A percentile compares a stretch with the other conserved stretches of the same genome.
phyloP scores from a whole-genome alignment of 2,888 invertebrate genomes.

The Aporophyla lueneburgensis region DNA sequence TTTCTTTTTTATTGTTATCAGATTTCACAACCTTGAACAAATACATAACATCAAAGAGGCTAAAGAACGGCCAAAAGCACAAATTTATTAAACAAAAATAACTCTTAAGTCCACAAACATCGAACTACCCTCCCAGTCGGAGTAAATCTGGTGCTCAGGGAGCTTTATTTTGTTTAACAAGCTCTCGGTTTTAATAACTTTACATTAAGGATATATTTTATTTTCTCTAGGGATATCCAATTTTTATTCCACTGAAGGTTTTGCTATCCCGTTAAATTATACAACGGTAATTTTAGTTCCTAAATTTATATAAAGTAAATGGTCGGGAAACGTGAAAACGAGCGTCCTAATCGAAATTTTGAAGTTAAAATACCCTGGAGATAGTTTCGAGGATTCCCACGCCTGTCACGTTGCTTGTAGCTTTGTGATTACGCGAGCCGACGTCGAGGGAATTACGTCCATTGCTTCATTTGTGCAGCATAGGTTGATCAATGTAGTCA shows the following conservation, averaged over 20 bases:
- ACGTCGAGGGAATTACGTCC: slow-evolving; percentile 15
- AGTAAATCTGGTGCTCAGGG: slow-evolving; percentile 47
- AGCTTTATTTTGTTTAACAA: slow-evolving; percentile 56
- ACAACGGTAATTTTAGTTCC: slow-evolving; percentile 41
- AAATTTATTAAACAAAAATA: slow-evolving; percentile 22
- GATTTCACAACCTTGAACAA: slow-evolving; percentile 16
- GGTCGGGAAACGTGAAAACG: slow-evolving; percentile 50
- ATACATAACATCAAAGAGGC: slow-evolving; percentile 6
- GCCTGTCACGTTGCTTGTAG: slow-evolving; percentile 27
- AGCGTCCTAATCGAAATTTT: slow-evolving; percentile 56
- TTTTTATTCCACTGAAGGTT: slow-evolving; percentile 42
- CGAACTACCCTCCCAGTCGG: slow-evolving; percentile 14
- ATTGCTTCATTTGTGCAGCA: slow-evolving; percentile 14
- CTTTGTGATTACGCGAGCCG: slow-evolving; percentile 14
- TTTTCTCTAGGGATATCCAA: slow-evolving; percentile 34
- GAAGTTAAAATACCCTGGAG: slow-evolving; percentile 58
- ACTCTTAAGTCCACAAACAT: slow-evolving; percentile 22
- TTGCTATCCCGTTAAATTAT: slow-evolving; percentile 23
- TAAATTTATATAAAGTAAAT: slow-evolving; percentile 54
- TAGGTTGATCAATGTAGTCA: slow-evolving; percentile 13
- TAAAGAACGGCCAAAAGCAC: slow-evolving; percentile 20
- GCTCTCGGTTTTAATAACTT: slow-evolving; percentile 47
- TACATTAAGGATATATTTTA: slow-evolving; percentile 44
- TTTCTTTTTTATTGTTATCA: not conserved
- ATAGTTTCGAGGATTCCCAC: slow-evolving; percentile 49